Base-by-base conservation (phyloP, 2,113 vertebrate species). In the Haemorhous mexicanus region DNA sequence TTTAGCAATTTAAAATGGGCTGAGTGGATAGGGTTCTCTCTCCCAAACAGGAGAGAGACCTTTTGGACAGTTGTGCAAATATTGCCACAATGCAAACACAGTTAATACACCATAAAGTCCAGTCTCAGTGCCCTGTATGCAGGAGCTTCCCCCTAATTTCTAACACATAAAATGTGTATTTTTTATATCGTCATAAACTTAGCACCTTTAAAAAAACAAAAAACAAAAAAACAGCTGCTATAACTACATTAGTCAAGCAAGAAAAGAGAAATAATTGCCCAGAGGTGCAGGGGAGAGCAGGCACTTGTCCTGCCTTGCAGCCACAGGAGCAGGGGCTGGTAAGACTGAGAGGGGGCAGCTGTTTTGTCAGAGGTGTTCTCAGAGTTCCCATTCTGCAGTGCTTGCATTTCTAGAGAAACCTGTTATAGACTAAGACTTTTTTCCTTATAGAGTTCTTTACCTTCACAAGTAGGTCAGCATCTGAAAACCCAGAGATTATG, bases 391-490 rank as follows among this genome's bases (percentile, higher is more conserved):
- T 52, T 59, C 55, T 74, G 80, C 55, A 81, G 69, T 56, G 35
- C 49, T 44, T 91, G 81, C 82, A 44, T 88, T 84, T 97, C 77
- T 88, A 77, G 74, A 94, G 93, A 70, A 93, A 88, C 64, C 93
- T 84, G 52, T 77, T 93, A 96, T 47, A 95, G 89, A 94, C 87
- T 82, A 94, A 90, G 78, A 73, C 8, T 35, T 63, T 63, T 75
- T 58, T 22, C 43, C 81, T 68, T 88, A 63, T 47, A 8, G 44
- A 52, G 8, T 35, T 75, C 47, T 97, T 90, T 70, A 59, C 94
- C 67, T 93, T 97, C 87, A 94, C 87, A 93, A 72, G 80, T 89
- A 81, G 19, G 26, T 75, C 67, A 77, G 58, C 41, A 50, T 76
- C 66, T 85, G 49, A 78, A 89, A 85, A 58, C 11, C 13, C 14